Base-by-base conservation (phyloP, 2,888 invertebrate genomes). In the Andrena haemorrhoa region DNA sequence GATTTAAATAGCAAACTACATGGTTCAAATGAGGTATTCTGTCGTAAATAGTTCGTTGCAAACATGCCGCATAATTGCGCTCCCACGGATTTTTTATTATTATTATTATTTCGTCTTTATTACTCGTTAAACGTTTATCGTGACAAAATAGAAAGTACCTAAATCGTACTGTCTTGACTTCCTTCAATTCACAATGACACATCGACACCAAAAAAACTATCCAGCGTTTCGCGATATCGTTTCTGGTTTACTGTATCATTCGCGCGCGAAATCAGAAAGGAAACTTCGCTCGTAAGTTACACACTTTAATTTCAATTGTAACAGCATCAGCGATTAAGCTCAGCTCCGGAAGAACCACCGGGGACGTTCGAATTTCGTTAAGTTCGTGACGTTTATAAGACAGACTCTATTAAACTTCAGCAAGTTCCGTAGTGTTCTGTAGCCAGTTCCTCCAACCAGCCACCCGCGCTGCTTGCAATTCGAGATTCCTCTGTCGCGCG, bases 351-450 rank as follows among this genome's bases (percentile, higher is more conserved):
- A 23, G 41, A 41, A 41, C 41, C 51, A 20, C 20, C 51, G 20
- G 20, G 23, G 23, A 56, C 56, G 23, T 56, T 26, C 12, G 31
- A 56, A 29, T 35, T 29, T 26, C 2, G 41, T 29, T 58, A 29
- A 20, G n/a, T 61, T 61, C 20, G 56, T 0, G 41, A 58, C 35
- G 29, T 70, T 70, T 70, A n/a, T 70, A 41, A 35, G 56, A 58
- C 35, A n/a, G 58, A 58, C 41, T 41, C 58, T 41, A 70, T 70
- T 70, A 58, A 70, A 70, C 16, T 70, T 70, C 20, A n/a, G 26
- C 53, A 35, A 23, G 6, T 35, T 69, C 26, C 26, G 29, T n/a
- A 41, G 41, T 26, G 29, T 41, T 41, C 66, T 53, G 23, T 20
- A 3, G 41, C 49, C 23, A 31, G 20, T 7, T 41, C 58, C 16